Evolutionary conservation across 1,140 invertebrate species (phyloP).

Genomic region (Ptiloglossa arizonensis): DNA sequence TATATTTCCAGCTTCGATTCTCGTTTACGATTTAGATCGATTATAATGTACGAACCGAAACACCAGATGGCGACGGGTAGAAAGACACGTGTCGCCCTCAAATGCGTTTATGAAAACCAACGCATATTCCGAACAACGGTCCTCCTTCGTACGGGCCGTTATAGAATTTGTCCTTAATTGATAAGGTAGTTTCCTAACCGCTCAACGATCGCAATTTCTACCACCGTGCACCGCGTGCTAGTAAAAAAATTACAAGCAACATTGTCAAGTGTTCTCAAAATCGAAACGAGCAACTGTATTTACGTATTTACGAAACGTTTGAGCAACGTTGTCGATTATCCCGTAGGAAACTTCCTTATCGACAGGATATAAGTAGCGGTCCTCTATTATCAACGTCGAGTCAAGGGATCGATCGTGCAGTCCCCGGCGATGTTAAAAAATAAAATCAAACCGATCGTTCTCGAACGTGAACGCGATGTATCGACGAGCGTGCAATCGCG

Average conservation of each 20-base stretch:
- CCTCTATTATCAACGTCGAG: neutral
- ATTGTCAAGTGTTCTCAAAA: no score
- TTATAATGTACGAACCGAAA: neutral
- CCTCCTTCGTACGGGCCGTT: neutral
- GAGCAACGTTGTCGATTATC: no score
- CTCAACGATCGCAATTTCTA: neutral
- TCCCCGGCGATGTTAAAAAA: neutral
- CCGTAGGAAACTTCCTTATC: conserved; percentile 2
- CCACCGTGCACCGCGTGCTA: neutral
- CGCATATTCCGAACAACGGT: neutral
- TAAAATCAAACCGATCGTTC: neutral
- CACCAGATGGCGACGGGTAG: conserved; percentile 17
- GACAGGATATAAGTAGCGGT: neutral
- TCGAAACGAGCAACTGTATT: no score
- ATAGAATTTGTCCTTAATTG: conserved; percentile 11
- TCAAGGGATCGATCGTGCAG: neutral
- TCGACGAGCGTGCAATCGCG: neutral
- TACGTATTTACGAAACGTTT: no score
- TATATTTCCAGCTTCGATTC: neutral
- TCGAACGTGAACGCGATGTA: no score
- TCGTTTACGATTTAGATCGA: neutral
- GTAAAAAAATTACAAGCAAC: no score
- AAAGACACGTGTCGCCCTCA: conserved; percentile 35
- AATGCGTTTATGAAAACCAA: neutral
- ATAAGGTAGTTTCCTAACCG: conserved; percentile 41